Conservation (phyloP, 2,113 vertebrate genomes). For the Leptobrachium ailaonicum region DNA sequence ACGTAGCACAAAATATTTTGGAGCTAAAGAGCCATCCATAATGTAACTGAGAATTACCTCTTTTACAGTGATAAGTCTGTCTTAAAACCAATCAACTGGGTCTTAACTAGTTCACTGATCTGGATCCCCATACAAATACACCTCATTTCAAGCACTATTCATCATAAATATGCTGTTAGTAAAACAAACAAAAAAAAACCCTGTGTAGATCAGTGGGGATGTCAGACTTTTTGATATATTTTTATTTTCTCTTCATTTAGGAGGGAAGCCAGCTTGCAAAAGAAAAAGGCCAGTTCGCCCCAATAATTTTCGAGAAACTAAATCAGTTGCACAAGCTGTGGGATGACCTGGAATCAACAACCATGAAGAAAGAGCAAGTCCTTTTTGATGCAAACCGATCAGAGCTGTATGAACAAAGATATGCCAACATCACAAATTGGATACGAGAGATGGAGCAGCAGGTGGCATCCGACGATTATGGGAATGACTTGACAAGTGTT, state of each 20-base stretch:
- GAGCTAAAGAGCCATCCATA: too few species aligned
- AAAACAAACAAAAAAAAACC: too few species aligned
- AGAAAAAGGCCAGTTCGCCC: constrained; percentile 76
- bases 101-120: too few species aligned
- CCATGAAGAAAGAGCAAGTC: constrained; percentile 76
- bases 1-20: too few species aligned
- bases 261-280: constrained; percentile 79
- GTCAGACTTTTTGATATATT: not conserved
- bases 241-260: constrained; percentile 58
- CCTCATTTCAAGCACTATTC: too few species aligned
- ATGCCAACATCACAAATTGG: constrained; percentile 81
- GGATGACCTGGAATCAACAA: constrained; percentile 74
- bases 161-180: too few species aligned
- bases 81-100: too few species aligned
- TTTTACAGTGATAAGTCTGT: too few species aligned
- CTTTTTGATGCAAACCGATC: constrained; percentile 86
- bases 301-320: constrained; percentile 70
- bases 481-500: constrained; percentile 86
- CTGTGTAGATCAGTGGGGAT: too few species aligned
- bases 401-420: constrained; percentile 79
- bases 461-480: constrained; percentile 75
- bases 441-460: constrained; percentile 76
- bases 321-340: constrained; percentile 76
- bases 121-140: too few species aligned
- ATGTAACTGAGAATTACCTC: too few species aligned